phyloP scores from a whole-genome alignment of 1,140 invertebrate species.

The Latrodectus geometricus region DNA sequence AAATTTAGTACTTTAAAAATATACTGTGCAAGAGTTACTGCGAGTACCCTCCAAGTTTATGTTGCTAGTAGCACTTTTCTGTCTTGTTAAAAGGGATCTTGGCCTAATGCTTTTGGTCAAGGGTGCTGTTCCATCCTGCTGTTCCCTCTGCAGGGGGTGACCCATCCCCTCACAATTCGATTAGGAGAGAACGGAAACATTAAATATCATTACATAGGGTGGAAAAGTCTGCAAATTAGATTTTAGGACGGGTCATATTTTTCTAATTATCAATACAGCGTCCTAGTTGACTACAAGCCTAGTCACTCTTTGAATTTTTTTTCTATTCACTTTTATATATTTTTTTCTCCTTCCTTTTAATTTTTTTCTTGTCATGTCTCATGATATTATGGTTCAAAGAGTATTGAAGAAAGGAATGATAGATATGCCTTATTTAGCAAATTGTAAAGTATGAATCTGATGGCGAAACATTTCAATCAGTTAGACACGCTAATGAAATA shows the following conservation, averaged over 20 bases:
- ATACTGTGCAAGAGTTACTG: no score
- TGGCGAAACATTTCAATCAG: no score
- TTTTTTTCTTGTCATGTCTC: no score
- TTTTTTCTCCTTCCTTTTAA: neutral
- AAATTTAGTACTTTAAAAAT: neutral
- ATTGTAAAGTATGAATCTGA: no score
- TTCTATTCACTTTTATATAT: neutral
- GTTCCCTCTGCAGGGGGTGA: conserved; percentile 25
- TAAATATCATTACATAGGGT: conserved; percentile 57
- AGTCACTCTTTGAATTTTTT: neutral
- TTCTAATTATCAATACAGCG: conserved; percentile 53
- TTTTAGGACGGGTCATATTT: conserved; percentile 58
- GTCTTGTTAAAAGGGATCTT: neutral
- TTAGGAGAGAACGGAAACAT: conserved; percentile 60
- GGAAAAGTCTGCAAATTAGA: conserved; percentile 51
- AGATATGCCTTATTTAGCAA: no score
- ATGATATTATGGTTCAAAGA: neutral
- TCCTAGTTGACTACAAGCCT: neutral
- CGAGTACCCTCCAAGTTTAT: no score
- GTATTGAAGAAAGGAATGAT: no score
- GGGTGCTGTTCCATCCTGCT: neutral
- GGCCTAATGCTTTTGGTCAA: conserved; percentile 43
- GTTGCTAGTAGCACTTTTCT: neutral
- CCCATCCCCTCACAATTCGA: conserved; percentile 39
- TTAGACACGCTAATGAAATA: no score